Evolutionary conservation across 2,888 invertebrate species (phyloP).

Genomic region (Dascillus cervinus): DNA sequence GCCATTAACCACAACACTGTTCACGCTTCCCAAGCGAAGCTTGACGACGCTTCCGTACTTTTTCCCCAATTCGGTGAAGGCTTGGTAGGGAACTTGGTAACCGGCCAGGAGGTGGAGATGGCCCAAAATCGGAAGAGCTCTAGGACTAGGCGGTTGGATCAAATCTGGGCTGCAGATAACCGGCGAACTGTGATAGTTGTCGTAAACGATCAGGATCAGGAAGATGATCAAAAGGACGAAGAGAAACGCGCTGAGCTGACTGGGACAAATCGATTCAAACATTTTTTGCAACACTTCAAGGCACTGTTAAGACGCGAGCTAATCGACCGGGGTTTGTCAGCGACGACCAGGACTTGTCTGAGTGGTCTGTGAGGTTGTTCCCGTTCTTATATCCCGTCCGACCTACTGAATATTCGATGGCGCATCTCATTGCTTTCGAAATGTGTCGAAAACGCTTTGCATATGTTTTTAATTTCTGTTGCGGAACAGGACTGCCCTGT

Average conservation of each 20-base stretch:
- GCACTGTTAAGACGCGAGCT: too few species aligned
- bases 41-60: constrained; percentile 49
- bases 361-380: too few species aligned
- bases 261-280: too few species aligned
- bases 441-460: too few species aligned
- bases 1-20: constrained; percentile 52
- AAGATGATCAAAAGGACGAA: constrained; percentile 10
- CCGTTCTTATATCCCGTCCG: too few species aligned
- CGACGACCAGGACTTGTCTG: too few species aligned
- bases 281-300: too few species aligned
- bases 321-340: too few species aligned
- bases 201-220: constrained; percentile 7
- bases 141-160: constrained; percentile 46
- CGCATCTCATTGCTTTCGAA: too few species aligned
- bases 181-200: constrained; percentile 2
- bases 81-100: constrained; percentile 53
- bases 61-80: constrained; percentile 46
- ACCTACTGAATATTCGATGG: too few species aligned
- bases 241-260: constrained; percentile 14
- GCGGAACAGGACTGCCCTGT: too few species aligned
- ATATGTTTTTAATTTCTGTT: too few species aligned
- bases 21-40: constrained; percentile 48
- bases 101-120: constrained; percentile 49
- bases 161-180: constrained; percentile 9
- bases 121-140: constrained; percentile 49